Percentiles rank a stretch among this genome's conserved stretches.
Evolutionary conservation across 2,888 invertebrate species (phyloP).

Genomic region (Eurytoma californica): DNA sequence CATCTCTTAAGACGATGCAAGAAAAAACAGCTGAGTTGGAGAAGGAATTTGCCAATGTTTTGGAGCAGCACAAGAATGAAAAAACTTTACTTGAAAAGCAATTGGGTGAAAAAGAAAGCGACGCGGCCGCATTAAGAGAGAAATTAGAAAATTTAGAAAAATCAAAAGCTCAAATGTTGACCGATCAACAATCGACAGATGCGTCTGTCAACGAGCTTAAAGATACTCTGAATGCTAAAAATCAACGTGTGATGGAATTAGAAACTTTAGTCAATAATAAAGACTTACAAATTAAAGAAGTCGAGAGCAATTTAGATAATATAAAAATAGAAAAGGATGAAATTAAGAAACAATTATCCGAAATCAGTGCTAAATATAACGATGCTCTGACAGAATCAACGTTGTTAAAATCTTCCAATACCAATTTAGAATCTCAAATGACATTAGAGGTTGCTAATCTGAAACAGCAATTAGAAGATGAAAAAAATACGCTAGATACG

Average conservation of each 20-base stretch:
- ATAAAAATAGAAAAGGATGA: constrained; percentile 61
- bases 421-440: constrained; percentile 58
- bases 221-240: constrained; percentile 52
- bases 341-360: constrained; percentile 56
- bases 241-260: constrained; percentile 42
- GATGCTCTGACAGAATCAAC: constrained; percentile 57
- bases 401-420: constrained; percentile 55
- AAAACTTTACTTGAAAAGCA: constrained; percentile 50
- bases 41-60: constrained; percentile 69
- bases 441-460: constrained; percentile 58
- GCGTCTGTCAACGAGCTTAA: constrained; percentile 56
- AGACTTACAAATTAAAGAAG: constrained; percentile 57
- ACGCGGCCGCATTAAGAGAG: constrained; percentile 35
- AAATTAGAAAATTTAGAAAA: constrained; percentile 47
- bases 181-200: constrained; percentile 48
- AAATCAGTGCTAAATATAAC: constrained; percentile 57
- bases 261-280: constrained; percentile 54
- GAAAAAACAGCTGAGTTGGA: constrained; percentile 56
- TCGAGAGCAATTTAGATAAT: constrained; percentile 52
- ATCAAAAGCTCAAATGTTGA: constrained; percentile 49
- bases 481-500: constrained; percentile 55
- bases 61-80: constrained; percentile 64
- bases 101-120: constrained; percentile 21
- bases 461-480: constrained; percentile 59
- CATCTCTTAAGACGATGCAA: constrained; percentile 61